These are phyloP conservation scores for Drosophila pachea DNA, from an alignment of 1,140 invertebrate species.

Conservation along the genomic window DNA sequence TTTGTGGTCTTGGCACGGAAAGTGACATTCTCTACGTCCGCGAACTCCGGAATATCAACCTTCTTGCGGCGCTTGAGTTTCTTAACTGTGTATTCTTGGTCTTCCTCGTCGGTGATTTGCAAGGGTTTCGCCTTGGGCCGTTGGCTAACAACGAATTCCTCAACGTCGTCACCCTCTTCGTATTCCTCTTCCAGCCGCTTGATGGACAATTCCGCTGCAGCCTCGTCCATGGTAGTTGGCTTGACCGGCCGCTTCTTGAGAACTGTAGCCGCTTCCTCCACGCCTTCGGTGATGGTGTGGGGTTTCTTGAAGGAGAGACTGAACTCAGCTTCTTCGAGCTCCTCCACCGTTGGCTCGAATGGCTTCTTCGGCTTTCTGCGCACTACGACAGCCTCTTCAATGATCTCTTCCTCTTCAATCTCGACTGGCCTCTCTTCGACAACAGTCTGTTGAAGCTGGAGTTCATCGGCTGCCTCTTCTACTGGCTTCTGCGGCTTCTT, in stretches of 20 bases:
- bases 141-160: conserved; percentile 74
- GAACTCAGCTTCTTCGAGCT: conserved; percentile 73
- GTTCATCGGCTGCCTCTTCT: conserved; percentile 79
- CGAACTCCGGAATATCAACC: conserved; percentile 84
- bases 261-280: conserved; percentile 78
- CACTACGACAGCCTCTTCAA: conserved; percentile 68
- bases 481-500: conserved; percentile 74
- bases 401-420: conserved; percentile 76
- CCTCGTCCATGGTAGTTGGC: conserved; percentile 62
- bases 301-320: conserved; percentile 79
- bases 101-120: conserved; percentile 84
- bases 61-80: conserved; percentile 83
- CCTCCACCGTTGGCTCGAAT: conserved; percentile 58
- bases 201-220: conserved; percentile 71
- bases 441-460: conserved; percentile 79
- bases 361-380: conserved; percentile 74
- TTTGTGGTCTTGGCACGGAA: conserved; percentile 85
- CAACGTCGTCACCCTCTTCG: conserved; percentile 78
- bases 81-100: conserved; percentile 86
- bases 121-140: conserved; percentile 66
- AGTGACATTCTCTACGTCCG: conserved; percentile 86
- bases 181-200: conserved; percentile 78
- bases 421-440: conserved; percentile 78
- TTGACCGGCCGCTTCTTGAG: conserved; percentile 74
- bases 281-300: conserved; percentile 67